Evolutionary conservation across 2,797 vertebrate genomes (phyloP), one percentile per base, ranked within the genome.

Genomic region (Lophotriccus pileatus): DNA sequence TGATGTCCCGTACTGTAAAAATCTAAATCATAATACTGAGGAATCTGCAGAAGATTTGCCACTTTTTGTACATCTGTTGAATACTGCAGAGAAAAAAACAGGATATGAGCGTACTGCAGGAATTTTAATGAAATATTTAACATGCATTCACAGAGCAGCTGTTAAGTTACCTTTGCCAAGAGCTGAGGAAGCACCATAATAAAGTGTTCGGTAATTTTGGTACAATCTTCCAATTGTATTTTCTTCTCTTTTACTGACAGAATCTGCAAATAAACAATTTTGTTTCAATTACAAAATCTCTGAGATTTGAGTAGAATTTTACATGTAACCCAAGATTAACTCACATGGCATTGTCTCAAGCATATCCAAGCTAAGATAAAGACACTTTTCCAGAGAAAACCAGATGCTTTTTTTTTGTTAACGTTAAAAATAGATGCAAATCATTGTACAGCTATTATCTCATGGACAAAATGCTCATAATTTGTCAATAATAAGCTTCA

Each of bases 151-250:
- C 49, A 87, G 50, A 93, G 59, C 91, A 95, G 94, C 90, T 96
- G 94, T 89, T 89, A 59, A 46, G 44, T 91, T 97, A 99, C 99
- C 98, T 99, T 99, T 72, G 98, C 98, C 95, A 99, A 97, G 87
- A 99, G 97, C 84, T 97, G 96, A 90, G 99, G 98, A 96, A 99
- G 98, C 90, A 97, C 97, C 70, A 69, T n/a, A 85, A 98, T 96
- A 94, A 99, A 98, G 96, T 99, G 98, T 82, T 98, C 97, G 32
- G 99, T 99, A 94, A 99, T 97, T 97, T 97, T 98, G 10, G 95
- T 83, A 90, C 98, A 98, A 96, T 99, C 99, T 46, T 99, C 99
- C 28, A 88, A 82, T 94, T 98, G 99, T 67, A 95, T 73, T 91
- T 98, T 99, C 97, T 98, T 99, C 80, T 99, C 99, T 96, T 97